These are phyloP conservation scores for Tenthredo scrophulariae DNA, from an alignment of 2,888 invertebrate species.

Conservation along the genomic window DNA sequence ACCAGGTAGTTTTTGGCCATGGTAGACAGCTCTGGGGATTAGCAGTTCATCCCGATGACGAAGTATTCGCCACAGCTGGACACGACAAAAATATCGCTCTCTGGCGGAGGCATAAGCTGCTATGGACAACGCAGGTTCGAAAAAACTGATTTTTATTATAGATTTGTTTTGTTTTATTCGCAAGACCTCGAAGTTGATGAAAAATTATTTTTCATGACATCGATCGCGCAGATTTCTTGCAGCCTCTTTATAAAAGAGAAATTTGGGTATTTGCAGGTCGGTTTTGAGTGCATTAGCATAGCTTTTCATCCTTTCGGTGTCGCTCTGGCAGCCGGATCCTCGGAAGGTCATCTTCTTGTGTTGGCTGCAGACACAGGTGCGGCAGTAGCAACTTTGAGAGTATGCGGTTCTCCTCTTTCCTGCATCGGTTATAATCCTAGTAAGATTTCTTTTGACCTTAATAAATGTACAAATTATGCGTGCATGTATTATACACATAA, in stretches of 20 bases:
- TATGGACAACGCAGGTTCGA: slow-evolving; percentile 91
- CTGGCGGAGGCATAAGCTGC: slow-evolving; percentile 93
- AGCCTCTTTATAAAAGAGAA: neutral
- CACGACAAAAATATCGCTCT: slow-evolving; percentile 94
- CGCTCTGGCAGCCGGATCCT: slow-evolving; percentile 92
- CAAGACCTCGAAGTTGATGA: too few species aligned
- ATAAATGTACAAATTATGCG: neutral
- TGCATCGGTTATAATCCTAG: slow-evolving; percentile 94
- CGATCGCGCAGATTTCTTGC: neutral
- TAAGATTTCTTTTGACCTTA: slow-evolving; percentile 74
- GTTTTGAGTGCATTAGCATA: slow-evolving; percentile 93
- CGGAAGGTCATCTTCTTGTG: slow-evolving; percentile 92
- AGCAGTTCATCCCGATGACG: slow-evolving; percentile 94
- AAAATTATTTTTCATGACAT: too few species aligned
- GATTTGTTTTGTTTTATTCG: neutral
- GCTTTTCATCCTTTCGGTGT: slow-evolving; percentile 94
- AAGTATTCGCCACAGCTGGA: slow-evolving; percentile 94
- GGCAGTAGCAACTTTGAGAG: slow-evolving; percentile 90
- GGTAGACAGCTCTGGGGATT: slow-evolving; percentile 92
- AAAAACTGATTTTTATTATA: neutral
- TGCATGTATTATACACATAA: too few species aligned
- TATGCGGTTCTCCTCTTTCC: slow-evolving; percentile 92
- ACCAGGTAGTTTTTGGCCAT: slow-evolving; percentile 92
- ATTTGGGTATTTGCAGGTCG: slow-evolving; percentile 80
- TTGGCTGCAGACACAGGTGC: slow-evolving; percentile 93